phyloP scores from a whole-genome alignment of 2,113 vertebrate genomes.

The Tympanuchus pallidicinctus region DNA sequence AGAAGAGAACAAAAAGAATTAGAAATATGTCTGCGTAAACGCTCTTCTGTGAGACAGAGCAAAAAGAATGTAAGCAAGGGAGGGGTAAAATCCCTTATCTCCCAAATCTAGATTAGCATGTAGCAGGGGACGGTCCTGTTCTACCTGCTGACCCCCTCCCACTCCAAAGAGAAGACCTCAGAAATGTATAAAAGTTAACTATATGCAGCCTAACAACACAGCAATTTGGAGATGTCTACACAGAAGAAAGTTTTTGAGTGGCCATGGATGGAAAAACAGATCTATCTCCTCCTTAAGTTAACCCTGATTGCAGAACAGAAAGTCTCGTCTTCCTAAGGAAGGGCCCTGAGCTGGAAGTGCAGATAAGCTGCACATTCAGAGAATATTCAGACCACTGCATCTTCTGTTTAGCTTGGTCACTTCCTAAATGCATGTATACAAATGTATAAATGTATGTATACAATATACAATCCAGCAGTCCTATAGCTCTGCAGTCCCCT shows the following conservation, averaged over 20 bases:
- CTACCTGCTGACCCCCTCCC: background rate
- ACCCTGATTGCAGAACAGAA: background rate
- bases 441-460: background rate
- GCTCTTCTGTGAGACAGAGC: background rate
- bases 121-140: background rate
- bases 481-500: background rate
- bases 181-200: background rate
- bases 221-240: background rate
- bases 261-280: background rate
- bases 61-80: constrained; percentile 12
- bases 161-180: background rate
- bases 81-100: constrained; percentile 13
- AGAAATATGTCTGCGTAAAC: constrained; percentile 51
- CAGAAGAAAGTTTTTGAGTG: background rate
- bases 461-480: background rate
- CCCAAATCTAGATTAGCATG: background rate
- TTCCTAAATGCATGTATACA: background rate
- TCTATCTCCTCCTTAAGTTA: background rate
- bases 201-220: background rate
- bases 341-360: background rate
- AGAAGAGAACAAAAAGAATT: constrained; percentile 63
- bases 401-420: background rate
- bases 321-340: background rate
- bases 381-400: background rate
- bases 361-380: background rate